Evolutionary conservation across 1,140 invertebrate species (phyloP).

Genomic region (Drosophila busckii): DNA sequence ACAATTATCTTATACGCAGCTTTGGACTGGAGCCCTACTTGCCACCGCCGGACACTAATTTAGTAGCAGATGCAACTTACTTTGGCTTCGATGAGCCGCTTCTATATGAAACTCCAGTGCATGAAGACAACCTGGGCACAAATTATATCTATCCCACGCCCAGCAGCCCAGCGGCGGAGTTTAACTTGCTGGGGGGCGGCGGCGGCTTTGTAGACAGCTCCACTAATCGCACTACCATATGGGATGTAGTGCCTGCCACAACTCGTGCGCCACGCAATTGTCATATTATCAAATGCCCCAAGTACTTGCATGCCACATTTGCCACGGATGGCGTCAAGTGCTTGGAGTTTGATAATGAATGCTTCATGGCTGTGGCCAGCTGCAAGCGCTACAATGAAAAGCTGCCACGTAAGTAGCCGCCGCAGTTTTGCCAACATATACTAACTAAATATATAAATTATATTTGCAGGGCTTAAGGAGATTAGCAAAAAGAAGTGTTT

Average conservation of each 20-base stretch:
- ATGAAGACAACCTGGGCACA: no score
- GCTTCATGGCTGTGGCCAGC: constrained; percentile 15
- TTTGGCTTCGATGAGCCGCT: no score
- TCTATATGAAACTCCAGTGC: no score
- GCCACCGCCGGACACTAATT: background rate
- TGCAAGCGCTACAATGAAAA: constrained; percentile 17
- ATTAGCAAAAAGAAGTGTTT: constrained; percentile 7
- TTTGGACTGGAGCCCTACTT: background rate
- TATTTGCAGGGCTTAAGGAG: constrained; percentile 16
- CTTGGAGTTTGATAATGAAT: constrained; percentile 15
- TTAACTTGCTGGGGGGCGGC: no score
- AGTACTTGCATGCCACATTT: constrained; percentile 1
- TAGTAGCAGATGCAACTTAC: background rate
- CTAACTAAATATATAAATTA: no score
- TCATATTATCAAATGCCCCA: constrained; percentile 27
- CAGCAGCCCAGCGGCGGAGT: no score
- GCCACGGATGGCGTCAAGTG: constrained; percentile 21
- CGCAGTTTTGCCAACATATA: no score
- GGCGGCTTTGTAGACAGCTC: no score
- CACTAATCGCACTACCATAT: no score
- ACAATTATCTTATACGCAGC: constrained; percentile 7
- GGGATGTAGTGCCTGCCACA: no score
- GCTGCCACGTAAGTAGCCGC: constrained; percentile 24
- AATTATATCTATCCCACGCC: no score
- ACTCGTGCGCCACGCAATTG: no score